These are phyloP conservation scores for Mesocricetus auratus DNA, from an alignment of 2,113 vertebrate species.

Conservation along the genomic window DNA sequence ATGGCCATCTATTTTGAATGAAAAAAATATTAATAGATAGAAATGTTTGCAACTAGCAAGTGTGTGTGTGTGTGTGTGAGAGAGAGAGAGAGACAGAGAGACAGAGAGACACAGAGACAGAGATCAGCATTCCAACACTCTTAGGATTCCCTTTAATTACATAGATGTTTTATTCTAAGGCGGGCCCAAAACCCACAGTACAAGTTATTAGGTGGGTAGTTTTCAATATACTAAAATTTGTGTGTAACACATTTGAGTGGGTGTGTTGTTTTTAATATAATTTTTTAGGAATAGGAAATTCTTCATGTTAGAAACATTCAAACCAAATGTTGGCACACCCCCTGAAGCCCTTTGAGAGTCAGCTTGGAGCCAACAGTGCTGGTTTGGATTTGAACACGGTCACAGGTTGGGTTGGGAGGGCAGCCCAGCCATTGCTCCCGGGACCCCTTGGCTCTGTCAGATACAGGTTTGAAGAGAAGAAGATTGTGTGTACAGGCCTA, in stretches of 20 bases:
- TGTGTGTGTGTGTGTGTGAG: background rate
- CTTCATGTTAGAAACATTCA: slow-evolving; percentile 64
- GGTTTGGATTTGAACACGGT: background rate
- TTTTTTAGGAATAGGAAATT: slow-evolving; percentile 60
- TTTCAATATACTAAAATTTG: slow-evolving; percentile 42
- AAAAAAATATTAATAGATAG: background rate
- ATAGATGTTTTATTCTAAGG: background rate
- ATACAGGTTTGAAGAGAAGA: background rate
- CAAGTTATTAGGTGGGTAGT: slow-evolving; percentile 9
- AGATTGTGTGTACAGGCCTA: background rate
- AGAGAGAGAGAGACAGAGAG: too few relatives aligned
- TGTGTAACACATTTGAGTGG: slow-evolving; percentile 37
- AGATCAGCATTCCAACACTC: background rate
- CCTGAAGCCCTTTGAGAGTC: background rate
- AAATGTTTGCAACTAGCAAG: background rate
- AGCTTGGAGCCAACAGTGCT: background rate
- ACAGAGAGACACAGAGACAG: too few relatives aligned
- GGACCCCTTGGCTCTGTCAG: background rate
- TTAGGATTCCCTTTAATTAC: slow-evolving; percentile 24
- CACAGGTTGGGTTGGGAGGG: background rate
- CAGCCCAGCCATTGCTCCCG: background rate
- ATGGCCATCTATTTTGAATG: background rate
- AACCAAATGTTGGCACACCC: slow-evolving; percentile 51
- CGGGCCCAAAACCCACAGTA: background rate
- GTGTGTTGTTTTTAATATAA: slow-evolving; percentile 64